A percentile compares a stretch with the other conserved stretches of the same genome.
phyloP scores from a whole-genome alignment of 2,113 vertebrate species.

The Noctilio leporinus region DNA sequence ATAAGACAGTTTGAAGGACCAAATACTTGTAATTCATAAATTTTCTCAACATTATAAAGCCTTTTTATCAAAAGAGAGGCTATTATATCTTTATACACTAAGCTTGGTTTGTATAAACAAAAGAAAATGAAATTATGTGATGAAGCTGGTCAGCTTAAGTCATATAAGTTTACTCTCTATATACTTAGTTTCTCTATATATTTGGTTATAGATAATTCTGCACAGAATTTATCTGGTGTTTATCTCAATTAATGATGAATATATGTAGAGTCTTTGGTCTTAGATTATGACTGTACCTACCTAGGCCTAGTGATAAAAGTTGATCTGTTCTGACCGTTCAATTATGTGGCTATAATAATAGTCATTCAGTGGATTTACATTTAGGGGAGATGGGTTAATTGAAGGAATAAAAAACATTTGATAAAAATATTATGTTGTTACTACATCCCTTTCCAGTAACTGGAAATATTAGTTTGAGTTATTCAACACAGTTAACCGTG shows the following conservation, averaged over 20 bases:
- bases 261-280: neutral
- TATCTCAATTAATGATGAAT: neutral
- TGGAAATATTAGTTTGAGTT: neutral
- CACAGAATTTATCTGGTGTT: neutral
- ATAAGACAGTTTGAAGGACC: constrained; percentile 21
- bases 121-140: neutral
- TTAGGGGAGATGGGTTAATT: neutral
- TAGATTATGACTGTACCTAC: neutral
- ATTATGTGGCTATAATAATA: neutral
- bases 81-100: neutral
- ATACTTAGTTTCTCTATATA: neutral
- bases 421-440: neutral
- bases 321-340: neutral
- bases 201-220: neutral
- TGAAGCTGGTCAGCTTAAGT: neutral
- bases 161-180: neutral
- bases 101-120: neutral
- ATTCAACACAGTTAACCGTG: neutral
- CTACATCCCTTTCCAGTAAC: neutral
- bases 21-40: constrained; percentile 15
- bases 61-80: neutral
- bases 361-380: neutral
- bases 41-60: constrained; percentile 2
- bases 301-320: neutral
- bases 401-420: neutral